phyloP scores from a whole-genome alignment of 2,888 invertebrate genomes.

The Tenthredo notha region DNA sequence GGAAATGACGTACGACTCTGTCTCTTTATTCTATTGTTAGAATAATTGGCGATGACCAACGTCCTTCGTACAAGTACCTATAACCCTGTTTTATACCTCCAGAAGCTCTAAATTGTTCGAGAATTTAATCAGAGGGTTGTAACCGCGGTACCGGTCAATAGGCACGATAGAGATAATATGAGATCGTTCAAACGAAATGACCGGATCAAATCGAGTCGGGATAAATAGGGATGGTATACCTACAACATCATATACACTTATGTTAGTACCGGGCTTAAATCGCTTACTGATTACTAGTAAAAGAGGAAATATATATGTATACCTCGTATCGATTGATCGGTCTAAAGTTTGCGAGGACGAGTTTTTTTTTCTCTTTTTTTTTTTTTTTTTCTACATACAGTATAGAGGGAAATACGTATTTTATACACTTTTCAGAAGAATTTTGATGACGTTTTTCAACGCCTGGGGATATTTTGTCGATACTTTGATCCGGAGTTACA shows the following conservation, averaged over 20 bases:
- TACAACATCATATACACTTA: background rate
- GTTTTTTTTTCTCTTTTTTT: background rate
- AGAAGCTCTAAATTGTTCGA: slow-evolving; percentile 1
- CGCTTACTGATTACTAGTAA: background rate
- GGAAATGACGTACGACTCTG: no score
- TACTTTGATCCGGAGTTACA: background rate
- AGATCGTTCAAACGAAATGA: slow-evolving; percentile 8
- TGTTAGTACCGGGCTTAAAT: background rate
- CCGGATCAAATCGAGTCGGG: no score
- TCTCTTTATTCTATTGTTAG: background rate
- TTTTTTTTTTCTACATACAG: background rate
- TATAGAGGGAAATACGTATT: background rate
- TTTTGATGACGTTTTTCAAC: background rate
- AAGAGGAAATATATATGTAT: background rate
- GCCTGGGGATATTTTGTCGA: background rate
- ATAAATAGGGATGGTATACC: background rate
- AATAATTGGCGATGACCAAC: background rate
- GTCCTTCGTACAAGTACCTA: background rate
- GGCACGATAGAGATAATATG: slow-evolving; percentile 1
- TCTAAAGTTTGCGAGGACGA: background rate
- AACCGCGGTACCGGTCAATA: slow-evolving; percentile 8
- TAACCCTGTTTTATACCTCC: slow-evolving; percentile 8
- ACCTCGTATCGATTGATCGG: background rate
- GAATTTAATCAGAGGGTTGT: slow-evolving; percentile 39
- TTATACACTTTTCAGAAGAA: background rate